Percentiles rank a stretch among this genome's conserved stretches.
Evolutionary conservation across 2,797 vertebrate species (phyloP).

Genomic region (Danio tinwini): DNA sequence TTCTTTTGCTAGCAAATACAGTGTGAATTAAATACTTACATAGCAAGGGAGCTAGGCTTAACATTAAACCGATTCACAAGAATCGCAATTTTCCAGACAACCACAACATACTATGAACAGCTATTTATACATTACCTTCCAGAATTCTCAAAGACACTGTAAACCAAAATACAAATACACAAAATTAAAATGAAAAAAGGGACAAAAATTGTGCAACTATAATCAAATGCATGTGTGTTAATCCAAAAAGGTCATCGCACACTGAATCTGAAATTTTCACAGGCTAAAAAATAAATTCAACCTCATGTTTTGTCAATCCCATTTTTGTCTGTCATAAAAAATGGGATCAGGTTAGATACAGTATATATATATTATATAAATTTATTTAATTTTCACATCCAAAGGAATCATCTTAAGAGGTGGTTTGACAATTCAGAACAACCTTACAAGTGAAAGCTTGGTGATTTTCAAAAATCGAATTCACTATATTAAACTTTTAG

Average conservation of each 20-base stretch:
- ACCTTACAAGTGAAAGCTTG: no score
- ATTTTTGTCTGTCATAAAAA: no score
- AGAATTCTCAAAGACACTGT: background rate
- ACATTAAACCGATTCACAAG: constrained; percentile 63
- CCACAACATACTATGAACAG: constrained; percentile 57
- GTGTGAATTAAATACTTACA: constrained; percentile 62
- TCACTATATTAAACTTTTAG: no score
- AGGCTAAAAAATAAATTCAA: no score
- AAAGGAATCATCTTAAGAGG: no score
- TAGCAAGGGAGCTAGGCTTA: constrained; percentile 61
- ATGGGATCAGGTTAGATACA: no score
- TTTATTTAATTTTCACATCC: no score
- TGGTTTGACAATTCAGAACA: no score
- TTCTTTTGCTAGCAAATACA: constrained; percentile 64
- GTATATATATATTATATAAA: no score
- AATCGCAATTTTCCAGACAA: constrained; percentile 60
- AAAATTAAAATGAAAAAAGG: background rate
- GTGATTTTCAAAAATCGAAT: no score
- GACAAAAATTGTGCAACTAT: constrained; percentile 42
- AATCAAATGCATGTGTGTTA: constrained; percentile 41
- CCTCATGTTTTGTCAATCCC: no score
- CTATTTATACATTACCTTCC: constrained; percentile 61
- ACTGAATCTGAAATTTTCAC: no score
- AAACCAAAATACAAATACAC: background rate
- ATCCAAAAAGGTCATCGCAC: constrained; percentile 5